Percentiles rank a stretch among this genome's conserved stretches.
Evolutionary conservation across 2,113 vertebrate species (phyloP).

Genomic region (Melospiza melodia): DNA sequence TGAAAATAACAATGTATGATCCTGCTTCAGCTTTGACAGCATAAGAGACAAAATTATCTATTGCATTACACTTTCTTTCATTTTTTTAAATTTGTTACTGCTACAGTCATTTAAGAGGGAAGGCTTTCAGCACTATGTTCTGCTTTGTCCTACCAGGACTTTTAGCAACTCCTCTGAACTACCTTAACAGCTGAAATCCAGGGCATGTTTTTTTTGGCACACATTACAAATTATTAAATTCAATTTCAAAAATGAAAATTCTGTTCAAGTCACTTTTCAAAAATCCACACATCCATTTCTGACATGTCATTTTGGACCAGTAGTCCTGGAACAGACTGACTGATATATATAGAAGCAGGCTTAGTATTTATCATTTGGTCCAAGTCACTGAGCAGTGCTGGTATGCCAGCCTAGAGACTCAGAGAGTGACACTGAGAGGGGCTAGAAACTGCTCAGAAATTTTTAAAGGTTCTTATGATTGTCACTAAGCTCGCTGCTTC

Average conservation of each 20-base stretch:
- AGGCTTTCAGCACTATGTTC: not conserved
- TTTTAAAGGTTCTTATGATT: constrained; percentile 2
- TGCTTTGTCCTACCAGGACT: not conserved
- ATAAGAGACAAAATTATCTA: not conserved
- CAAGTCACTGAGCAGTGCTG: not conserved
- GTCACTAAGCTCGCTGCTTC: not conserved
- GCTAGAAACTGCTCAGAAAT: constrained; percentile 4
- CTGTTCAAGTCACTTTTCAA: not conserved
- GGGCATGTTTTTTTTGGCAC: not conserved
- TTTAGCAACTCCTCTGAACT: not conserved
- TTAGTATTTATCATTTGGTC: not conserved
- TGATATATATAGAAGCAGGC: not conserved
- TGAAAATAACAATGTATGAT: not conserved
- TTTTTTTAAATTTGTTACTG: not conserved
- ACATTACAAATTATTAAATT: not conserved
- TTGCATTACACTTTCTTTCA: not conserved
- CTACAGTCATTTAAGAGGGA: not conserved
- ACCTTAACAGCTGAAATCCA: not conserved
- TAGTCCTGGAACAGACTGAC: not conserved
- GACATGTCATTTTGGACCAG: not conserved
- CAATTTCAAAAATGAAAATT: not conserved
- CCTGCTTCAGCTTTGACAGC: not conserved
- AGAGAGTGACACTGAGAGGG: constrained; percentile 1
- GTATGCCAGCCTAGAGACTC: not conserved
- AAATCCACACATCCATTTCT: not conserved